Evolutionary conservation across 2,888 invertebrate species (phyloP), one percentile per base, ranked within the genome.

Genomic region (Blera fallax): DNA sequence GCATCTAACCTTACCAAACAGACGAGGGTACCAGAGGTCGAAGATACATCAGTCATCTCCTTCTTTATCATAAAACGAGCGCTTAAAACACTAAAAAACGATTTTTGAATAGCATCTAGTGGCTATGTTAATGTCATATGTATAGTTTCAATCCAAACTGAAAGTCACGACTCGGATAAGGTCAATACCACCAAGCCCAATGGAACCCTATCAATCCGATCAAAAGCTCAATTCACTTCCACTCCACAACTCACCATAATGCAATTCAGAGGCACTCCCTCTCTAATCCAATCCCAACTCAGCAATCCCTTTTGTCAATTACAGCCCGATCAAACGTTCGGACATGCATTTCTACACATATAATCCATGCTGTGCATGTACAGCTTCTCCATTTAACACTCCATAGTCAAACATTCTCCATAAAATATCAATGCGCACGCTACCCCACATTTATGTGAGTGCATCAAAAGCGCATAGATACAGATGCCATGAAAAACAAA

Each of bases 261-360:
- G 21, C 18, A 70, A 70, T 29, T 56, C 14, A 34, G 21, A 56
- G 70, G 56, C 32, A 56, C 24, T 56, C 14, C 24, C n/a, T n/a
- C n/a, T n/a, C n/a, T n/a, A n/a, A n/a, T 54, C 52, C 69, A 50
- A 58, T 21, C 24, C 62, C 62, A 29, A 16, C 18, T 45, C 14
- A 16, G 29, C 45, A 65, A 34, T 65, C 32, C 37, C 67, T 37
- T 69, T 69, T 69, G 54, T 54, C 50, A 54, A 21, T 67, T n/a
- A 18, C 40, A 29, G n/a, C n/a, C 11, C 16, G 8, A 40, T 27
- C 29, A 54, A 54, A 29, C 40, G 27, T 40, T 54, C 29, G 37
- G 52, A 69, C 52, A 69, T 27, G 37, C 52, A 69, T 54, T 40
- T 43, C 40, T n/a, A n/a, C n/a, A n/a, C n/a, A n/a, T n/a, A 69